phyloP scores from a whole-genome alignment of 2,888 invertebrate genomes.

The Epicampocera succincta region DNA sequence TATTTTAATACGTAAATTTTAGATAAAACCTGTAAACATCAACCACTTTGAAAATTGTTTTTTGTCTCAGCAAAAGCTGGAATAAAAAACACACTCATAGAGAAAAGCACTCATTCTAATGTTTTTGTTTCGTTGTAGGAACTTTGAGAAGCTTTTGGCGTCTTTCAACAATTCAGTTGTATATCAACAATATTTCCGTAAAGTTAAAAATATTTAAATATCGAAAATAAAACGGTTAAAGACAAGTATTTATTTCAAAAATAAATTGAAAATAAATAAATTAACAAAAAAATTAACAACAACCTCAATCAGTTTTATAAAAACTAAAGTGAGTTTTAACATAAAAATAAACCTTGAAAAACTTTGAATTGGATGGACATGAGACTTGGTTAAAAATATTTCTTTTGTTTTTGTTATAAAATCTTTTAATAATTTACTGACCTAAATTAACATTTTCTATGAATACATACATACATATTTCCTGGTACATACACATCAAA shows the following conservation, averaged over 20 bases:
- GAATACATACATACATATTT: not conserved
- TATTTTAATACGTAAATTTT: too few species aligned
- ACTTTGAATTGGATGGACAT: not conserved
- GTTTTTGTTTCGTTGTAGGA: constrained; percentile 47
- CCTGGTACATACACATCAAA: too few species aligned
- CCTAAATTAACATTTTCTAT: constrained; percentile 56
- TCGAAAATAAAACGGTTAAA: constrained; percentile 37
- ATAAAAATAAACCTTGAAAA: not conserved
- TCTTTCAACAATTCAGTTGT: constrained; percentile 66
- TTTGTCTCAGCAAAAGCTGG: constrained; percentile 1
- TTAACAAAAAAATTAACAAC: constrained; percentile 5
- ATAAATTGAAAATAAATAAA: constrained; percentile 23
- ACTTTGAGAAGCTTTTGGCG: constrained; percentile 62
- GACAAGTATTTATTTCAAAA: constrained; percentile 22
- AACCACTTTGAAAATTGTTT: too few species aligned
- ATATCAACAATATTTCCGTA: constrained; percentile 68
- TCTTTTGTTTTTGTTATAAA: not conserved
- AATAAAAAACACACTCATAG: constrained; percentile 51
- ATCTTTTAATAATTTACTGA: constrained; percentile 40
- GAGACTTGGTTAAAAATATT: not conserved
- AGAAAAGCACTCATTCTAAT: constrained; percentile 55
- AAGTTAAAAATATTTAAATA: constrained; percentile 49
- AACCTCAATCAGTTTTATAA: not conserved
- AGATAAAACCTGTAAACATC: too few species aligned
- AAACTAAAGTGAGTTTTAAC: constrained; percentile 40